These are phyloP conservation scores for Apteryx mantelli DNA, from an alignment of 2,113 vertebrate genomes.

Conservation along the genomic window DNA sequence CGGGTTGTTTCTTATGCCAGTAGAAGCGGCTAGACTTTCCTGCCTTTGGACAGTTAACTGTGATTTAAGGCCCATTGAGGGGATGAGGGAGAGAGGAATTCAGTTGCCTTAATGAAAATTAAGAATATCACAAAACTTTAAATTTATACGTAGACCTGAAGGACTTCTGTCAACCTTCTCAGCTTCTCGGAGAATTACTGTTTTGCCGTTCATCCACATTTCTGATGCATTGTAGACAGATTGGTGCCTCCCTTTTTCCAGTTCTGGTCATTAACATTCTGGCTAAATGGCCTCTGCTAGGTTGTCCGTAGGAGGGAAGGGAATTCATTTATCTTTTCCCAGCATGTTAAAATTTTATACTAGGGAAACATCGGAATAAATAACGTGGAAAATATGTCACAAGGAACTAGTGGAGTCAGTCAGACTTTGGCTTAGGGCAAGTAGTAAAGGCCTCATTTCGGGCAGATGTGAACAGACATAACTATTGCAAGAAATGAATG, in stretches of 20 bases:
- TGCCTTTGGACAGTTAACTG: fast-evolving
- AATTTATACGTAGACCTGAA: neutral
- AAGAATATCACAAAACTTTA: neutral
- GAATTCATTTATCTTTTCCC: neutral
- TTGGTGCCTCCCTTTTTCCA: neutral
- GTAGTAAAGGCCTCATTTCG: neutral
- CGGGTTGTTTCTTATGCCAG: fast-evolving
- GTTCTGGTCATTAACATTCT: fast-evolving
- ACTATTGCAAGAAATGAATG: neutral
- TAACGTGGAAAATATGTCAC: neutral
- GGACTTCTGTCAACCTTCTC: neutral
- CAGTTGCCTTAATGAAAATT: neutral
- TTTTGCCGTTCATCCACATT: fast-evolving
- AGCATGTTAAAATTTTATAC: neutral
- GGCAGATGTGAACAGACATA: neutral
- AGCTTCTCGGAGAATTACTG: neutral
- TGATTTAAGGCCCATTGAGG: neutral
- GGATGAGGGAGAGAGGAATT: neutral
- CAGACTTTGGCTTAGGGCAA: neutral
- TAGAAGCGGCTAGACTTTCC: too few relatives aligned
- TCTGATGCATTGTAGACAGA: neutral
- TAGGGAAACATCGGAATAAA: neutral
- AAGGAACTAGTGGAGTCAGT: neutral
- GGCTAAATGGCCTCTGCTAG: neutral
- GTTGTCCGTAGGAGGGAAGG: neutral